A percentile compares a stretch with the other conserved stretches of the same genome.
These are phyloP conservation scores for Penaeus japonicus DNA, from an alignment of 1,140 invertebrate species.

Conservation along the genomic window DNA sequence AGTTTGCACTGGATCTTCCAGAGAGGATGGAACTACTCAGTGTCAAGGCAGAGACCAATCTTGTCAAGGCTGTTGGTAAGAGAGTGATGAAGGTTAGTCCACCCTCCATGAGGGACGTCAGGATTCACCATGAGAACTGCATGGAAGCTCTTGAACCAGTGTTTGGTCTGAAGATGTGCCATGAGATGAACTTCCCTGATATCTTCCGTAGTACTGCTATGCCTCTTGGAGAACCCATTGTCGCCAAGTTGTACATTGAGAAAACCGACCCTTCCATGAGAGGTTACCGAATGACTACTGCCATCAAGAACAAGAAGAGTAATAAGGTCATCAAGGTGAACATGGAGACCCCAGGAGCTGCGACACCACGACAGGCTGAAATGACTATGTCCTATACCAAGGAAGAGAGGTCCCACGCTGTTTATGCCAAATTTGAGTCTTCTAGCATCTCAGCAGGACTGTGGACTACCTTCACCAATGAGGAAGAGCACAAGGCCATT, in stretches of 20 bases:
- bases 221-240: slow-evolving; percentile 10
- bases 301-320: neutral
- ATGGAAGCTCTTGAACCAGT: neutral
- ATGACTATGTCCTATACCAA: neutral
- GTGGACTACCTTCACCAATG: neutral
- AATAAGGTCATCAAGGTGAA: neutral
- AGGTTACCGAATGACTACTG: neutral
- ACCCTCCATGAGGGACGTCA: slow-evolving; percentile 29
- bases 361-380: neutral
- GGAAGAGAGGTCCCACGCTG: neutral
- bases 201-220: slow-evolving; percentile 22
- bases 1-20: slow-evolving; percentile 3
- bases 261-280: neutral
- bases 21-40: slow-evolving; percentile 25
- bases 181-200: slow-evolving; percentile 35
- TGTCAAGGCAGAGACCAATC: slow-evolving; percentile 17
- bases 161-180: slow-evolving; percentile 19
- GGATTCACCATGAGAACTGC: neutral
- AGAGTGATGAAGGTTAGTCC: slow-evolving; percentile 24
- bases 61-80: slow-evolving; percentile 8
- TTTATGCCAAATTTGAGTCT: neutral
- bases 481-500: neutral
- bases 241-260: neutral
- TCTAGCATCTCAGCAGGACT: neutral
- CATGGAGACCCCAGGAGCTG: neutral